Evolutionary conservation across 2,888 invertebrate species (phyloP).

Genomic region (Apodemia duryi): DNA sequence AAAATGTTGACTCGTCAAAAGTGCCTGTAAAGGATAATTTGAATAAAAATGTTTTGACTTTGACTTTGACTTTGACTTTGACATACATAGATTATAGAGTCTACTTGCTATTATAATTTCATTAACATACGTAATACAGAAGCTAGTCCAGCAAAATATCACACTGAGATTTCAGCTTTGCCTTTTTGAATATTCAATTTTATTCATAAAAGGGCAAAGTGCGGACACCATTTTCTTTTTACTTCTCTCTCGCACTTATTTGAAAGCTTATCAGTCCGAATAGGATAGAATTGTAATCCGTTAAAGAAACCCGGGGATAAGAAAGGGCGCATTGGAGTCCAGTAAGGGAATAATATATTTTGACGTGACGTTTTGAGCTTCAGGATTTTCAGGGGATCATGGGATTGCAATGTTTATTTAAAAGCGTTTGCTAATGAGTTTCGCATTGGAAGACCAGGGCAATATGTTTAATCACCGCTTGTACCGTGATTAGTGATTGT

Average conservation of each 20-base stretch:
- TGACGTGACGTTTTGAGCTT: conserved; percentile 21
- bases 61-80: too few relatives aligned
- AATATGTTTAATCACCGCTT: conserved; percentile 2
- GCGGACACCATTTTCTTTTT: conserved; percentile 54
- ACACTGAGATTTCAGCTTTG: conserved; percentile 64
- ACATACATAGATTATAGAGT: not conserved
- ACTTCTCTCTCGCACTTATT: conserved; percentile 26
- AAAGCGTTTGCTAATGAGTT: conserved; percentile 11
- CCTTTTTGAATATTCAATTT: conserved; percentile 75
- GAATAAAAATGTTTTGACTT: too few relatives aligned
- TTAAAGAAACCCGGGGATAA: conserved; percentile 50
- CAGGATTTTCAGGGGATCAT: conserved; percentile 8
- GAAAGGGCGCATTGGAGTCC: conserved; percentile 39
- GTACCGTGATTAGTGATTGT: conserved; percentile 2
- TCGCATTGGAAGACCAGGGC: not conserved
- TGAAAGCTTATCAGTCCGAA: conserved; percentile 26
- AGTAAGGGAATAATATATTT: conserved; percentile 18
- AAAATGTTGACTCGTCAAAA: too few relatives aligned
- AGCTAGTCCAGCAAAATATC: conserved; percentile 43
- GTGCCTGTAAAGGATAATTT: too few relatives aligned
- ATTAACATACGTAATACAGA: conserved; percentile 38
- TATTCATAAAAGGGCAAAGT: conserved; percentile 62
- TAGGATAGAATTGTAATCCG: conserved; percentile 38
- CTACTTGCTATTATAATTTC: not conserved
- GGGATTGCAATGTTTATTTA: conserved; percentile 9